These are phyloP conservation scores for Tetrapedia diversipes DNA, from an alignment of 2,888 invertebrate species.

Conservation along the genomic window DNA sequence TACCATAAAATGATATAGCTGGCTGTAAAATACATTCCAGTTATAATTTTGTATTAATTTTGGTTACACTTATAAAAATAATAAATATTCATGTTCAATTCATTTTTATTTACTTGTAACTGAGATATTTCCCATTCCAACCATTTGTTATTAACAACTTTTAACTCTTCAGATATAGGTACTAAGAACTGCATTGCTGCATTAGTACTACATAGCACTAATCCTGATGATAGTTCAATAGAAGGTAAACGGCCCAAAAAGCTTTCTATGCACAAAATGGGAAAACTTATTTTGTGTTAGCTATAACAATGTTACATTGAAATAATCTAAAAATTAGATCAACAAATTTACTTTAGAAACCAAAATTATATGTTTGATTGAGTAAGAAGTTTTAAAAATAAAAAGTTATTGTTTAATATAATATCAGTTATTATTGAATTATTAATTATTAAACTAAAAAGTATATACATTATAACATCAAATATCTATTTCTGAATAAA, in stretches of 20 bases:
- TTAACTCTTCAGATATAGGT: conserved; percentile 82
- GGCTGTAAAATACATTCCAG: conserved; percentile 79
- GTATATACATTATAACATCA: background rate
- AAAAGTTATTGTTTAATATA: background rate
- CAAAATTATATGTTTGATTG: background rate
- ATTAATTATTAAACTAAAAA: background rate
- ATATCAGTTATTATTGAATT: background rate
- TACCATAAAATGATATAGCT: conserved; percentile 85
- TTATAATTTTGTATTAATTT: conserved; percentile 19
- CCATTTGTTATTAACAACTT: conserved; percentile 79
- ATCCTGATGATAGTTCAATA: conserved; percentile 86
- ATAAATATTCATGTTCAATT: background rate
- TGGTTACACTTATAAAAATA: background rate
- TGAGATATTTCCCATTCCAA: conserved; percentile 82
- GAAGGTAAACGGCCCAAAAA: conserved; percentile 86
- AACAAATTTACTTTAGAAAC: background rate
- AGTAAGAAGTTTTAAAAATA: background rate
- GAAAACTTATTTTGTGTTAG: background rate
- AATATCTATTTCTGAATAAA: background rate
- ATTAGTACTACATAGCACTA: conserved; percentile 88
- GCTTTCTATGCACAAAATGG: conserved; percentile 79
- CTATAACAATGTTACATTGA: background rate
- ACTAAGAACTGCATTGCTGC: conserved; percentile 88
- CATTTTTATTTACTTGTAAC: conserved; percentile 78
- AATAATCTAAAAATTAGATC: background rate